A percentile compares a stretch with the other conserved stretches of the same genome.
Conservation (phyloP, 1,140 invertebrate species). For the Aplysia californica region DNA sequence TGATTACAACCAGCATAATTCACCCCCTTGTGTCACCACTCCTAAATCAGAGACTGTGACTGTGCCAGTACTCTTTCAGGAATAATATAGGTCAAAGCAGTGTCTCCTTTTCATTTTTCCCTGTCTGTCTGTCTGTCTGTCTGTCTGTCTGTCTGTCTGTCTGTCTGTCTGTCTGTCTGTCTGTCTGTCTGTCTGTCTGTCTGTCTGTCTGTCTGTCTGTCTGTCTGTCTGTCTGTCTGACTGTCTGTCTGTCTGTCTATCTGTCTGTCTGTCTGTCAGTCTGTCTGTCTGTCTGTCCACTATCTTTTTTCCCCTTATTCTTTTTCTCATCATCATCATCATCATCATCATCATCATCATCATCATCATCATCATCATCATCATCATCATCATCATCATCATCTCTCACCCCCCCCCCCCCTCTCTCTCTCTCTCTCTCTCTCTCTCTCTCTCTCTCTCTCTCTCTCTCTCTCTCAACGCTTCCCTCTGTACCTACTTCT, state of each 20-base stretch:
- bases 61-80: not conserved
- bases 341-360: not conserved
- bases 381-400: not conserved
- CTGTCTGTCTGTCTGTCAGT: not conserved
- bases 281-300: not conserved
- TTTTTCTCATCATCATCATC: not conserved
- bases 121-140: too few relatives aligned
- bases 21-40: too few relatives aligned
- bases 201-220: not conserved
- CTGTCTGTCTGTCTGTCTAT: not conserved
- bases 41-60: too few relatives aligned
- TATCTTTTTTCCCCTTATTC: not conserved
- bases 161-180: not conserved
- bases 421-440: not conserved
- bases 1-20: not conserved
- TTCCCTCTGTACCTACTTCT: not conserved
- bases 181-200: not conserved
- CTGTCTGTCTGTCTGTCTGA: not conserved
- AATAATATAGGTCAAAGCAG: not conserved
- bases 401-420: not conserved
- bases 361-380: not conserved
- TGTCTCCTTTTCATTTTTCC: too few relatives aligned
- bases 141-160: not conserved
- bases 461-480: not conserved
- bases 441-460: not conserved